A percentile compares a stretch with the other conserved stretches of the same genome.
These are phyloP conservation scores for Trachelus stipa DNA, from an alignment of 2,888 invertebrate species.

Conservation along the genomic window DNA sequence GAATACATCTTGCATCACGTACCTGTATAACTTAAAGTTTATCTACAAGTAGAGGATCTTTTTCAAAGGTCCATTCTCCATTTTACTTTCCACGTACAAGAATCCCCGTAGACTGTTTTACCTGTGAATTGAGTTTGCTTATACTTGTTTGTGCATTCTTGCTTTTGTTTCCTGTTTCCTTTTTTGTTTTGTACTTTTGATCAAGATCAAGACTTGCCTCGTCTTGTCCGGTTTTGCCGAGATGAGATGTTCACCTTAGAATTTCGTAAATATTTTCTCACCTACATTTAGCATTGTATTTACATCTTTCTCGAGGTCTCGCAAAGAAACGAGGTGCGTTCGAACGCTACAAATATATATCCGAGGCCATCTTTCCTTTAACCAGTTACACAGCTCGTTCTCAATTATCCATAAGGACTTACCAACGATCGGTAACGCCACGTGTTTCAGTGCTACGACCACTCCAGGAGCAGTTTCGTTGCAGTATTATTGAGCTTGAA, in stretches of 20 bases:
- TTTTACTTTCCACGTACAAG: neutral
- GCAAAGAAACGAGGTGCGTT: neutral
- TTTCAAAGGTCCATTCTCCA: neutral
- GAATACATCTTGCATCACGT: neutral
- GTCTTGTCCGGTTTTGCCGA: neutral
- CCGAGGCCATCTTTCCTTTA: neutral
- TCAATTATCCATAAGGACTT: neutral
- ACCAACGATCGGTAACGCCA: neutral
- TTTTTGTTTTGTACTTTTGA: no score
- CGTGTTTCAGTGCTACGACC: neutral
- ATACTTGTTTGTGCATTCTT: neutral
- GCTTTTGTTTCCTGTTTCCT: neutral
- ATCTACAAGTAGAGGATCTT: neutral
- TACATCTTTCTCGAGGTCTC: neutral
- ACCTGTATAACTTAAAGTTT: neutral
- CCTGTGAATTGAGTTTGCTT: neutral
- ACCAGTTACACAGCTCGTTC: neutral
- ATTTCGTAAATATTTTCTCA: neutral
- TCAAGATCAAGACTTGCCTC: neutral
- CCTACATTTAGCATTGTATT: neutral
- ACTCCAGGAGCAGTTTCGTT: neutral
- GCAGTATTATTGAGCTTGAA: neutral
- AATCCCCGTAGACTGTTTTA: neutral
- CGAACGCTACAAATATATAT: neutral
- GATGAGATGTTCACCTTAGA: neutral